phyloP scores from a whole-genome alignment of 2,888 invertebrate genomes.

The Parnassius orleans region DNA sequence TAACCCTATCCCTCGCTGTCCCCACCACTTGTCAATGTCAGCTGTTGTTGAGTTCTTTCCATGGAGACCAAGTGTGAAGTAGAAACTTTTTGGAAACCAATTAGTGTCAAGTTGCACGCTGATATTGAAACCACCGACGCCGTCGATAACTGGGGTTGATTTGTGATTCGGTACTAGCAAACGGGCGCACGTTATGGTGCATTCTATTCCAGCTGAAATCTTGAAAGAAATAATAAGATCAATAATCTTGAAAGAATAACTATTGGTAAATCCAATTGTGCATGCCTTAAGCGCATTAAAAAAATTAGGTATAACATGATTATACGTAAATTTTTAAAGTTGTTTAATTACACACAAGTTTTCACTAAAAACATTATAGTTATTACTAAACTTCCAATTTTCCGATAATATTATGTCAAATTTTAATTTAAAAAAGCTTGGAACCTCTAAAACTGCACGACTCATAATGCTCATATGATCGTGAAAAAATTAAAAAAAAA shows the following conservation, averaged over 20 bases:
- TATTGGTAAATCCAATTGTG: neutral
- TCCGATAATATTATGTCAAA: no score
- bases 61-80: constrained; percentile 52
- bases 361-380: no score
- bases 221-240: constrained; percentile 34
- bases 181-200: constrained; percentile 58
- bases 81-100: constrained; percentile 58
- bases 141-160: constrained; percentile 43
- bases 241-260: no score
- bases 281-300: no score
- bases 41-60: constrained; percentile 49
- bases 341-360: no score
- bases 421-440: no score
- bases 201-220: constrained; percentile 64
- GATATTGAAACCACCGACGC: constrained; percentile 64
- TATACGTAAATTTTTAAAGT: no score
- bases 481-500: no score
- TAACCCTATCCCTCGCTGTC: constrained; percentile 5
- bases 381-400: no score
- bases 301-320: no score
- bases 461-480: no score
- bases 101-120: constrained; percentile 48
- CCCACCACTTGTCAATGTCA: constrained; percentile 44
- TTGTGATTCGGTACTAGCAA: constrained; percentile 56
- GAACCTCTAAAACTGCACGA: no score